Conservation (phyloP, 2,888 invertebrate species). For the Calameuta pallipes region DNA sequence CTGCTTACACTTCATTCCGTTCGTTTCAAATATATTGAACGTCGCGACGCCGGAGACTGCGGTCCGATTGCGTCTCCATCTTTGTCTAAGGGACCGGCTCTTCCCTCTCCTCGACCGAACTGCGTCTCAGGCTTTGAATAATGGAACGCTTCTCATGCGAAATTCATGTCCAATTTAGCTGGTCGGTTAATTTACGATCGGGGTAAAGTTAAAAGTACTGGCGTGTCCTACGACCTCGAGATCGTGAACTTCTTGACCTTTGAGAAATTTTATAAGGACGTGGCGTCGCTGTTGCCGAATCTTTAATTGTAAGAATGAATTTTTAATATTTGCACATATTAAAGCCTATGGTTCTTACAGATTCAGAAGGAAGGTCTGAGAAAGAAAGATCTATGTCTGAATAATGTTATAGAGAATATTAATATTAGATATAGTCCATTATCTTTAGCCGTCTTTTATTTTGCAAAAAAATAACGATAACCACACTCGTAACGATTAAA, state of each 20-base stretch:
- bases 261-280: neutral
- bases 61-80: neutral
- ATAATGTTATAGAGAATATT: neutral
- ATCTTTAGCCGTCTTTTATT: no score
- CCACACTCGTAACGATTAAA: no score
- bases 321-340: neutral
- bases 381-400: neutral
- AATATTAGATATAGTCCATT: no score
- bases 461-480: no score
- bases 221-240: slow-evolving; percentile 5
- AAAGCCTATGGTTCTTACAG: no score
- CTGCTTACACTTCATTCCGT: neutral
- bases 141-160: slow-evolving; percentile 50
- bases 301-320: neutral
- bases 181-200: slow-evolving; percentile 50
- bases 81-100: neutral
- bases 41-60: neutral
- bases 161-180: slow-evolving; percentile 52
- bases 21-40: neutral
- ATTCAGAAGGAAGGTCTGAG: neutral
- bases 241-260: neutral
- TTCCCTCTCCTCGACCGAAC: neutral
- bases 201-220: slow-evolving; percentile 34
- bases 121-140: slow-evolving; percentile 35
- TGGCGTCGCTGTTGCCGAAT: neutral